Conservation (phyloP, 2,888 invertebrate genomes). For the Phaedon cochleariae region DNA sequence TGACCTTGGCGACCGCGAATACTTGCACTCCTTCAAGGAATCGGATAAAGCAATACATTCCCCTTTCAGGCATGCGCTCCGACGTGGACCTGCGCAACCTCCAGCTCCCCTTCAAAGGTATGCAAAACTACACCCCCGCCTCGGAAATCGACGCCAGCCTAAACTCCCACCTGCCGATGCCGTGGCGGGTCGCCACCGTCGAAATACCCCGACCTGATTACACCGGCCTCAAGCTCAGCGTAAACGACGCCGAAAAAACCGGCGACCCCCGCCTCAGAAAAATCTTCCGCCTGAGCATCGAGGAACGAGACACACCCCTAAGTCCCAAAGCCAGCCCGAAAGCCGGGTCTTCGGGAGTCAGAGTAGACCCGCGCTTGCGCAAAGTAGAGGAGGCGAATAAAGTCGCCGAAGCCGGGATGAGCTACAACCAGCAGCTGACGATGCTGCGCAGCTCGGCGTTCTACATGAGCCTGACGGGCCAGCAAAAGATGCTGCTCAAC, state of each 20-base stretch:
- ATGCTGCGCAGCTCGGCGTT: constrained; percentile 74
- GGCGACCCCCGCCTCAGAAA: constrained; percentile 80
- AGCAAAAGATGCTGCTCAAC: constrained; percentile 76
- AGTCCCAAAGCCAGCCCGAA: constrained; percentile 63
- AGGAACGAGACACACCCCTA: constrained; percentile 69
- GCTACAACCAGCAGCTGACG: constrained; percentile 69
- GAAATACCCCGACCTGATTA: constrained; percentile 80
- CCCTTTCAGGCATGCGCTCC: constrained; percentile 59
- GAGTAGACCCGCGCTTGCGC: constrained; percentile 50
- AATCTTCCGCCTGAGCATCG: constrained; percentile 74
- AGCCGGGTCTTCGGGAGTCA: too few species aligned
- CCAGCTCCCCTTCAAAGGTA: constrained; percentile 78
- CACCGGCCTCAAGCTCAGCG: constrained; percentile 75
- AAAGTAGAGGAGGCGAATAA: constrained; percentile 48
- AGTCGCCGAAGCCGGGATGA: constrained; percentile 57
- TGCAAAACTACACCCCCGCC: constrained; percentile 82
- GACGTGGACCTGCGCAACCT: constrained; percentile 80
- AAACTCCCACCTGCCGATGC: constrained; percentile 78
- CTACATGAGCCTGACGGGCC: constrained; percentile 76
- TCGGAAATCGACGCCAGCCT: constrained; percentile 87
- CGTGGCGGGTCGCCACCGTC: constrained; percentile 69
- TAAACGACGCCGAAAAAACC: constrained; percentile 75
- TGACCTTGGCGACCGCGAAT: too few species aligned
- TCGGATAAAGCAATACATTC: too few species aligned
- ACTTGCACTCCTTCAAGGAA: too few species aligned